Evolutionary conservation across 2,113 vertebrate species (phyloP).

Genomic region (Elgaria multicarinata): DNA sequence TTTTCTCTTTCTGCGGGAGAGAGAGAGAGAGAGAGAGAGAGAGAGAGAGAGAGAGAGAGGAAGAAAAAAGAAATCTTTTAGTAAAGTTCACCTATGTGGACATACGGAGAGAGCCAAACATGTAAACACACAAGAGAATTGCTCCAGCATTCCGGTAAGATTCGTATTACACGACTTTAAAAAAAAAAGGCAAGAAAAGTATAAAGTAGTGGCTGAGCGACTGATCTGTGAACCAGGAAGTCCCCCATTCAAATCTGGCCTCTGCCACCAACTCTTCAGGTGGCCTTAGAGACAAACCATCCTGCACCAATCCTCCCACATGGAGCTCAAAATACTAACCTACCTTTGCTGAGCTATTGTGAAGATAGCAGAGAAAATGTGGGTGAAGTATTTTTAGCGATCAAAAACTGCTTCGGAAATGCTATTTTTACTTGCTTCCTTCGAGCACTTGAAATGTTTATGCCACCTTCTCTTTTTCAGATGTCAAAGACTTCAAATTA

Average conservation of each 20-base stretch:
- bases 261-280: neutral
- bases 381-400: no score
- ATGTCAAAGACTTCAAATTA: neutral
- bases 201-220: neutral
- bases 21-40: conserved; percentile 13
- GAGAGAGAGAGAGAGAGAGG: no score
- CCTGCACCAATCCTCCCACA: neutral
- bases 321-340: neutral
- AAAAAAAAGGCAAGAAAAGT: neutral
- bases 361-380: neutral
- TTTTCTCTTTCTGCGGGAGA: conserved; percentile 87
- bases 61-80: neutral
- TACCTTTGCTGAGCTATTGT: neutral
- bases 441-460: no score
- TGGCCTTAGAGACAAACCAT: neutral
- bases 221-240: neutral
- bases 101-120: neutral
- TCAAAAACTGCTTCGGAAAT: no score
- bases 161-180: neutral
- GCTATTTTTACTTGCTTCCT: neutral
- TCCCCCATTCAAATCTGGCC: neutral
- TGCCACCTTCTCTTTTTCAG: neutral
- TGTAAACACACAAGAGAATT: conserved; percentile 9
- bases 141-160: neutral
- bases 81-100: neutral